Evolutionary conservation across 2,113 vertebrate genomes (phyloP).

Genomic region (Phrynocephalus versicolor): DNA sequence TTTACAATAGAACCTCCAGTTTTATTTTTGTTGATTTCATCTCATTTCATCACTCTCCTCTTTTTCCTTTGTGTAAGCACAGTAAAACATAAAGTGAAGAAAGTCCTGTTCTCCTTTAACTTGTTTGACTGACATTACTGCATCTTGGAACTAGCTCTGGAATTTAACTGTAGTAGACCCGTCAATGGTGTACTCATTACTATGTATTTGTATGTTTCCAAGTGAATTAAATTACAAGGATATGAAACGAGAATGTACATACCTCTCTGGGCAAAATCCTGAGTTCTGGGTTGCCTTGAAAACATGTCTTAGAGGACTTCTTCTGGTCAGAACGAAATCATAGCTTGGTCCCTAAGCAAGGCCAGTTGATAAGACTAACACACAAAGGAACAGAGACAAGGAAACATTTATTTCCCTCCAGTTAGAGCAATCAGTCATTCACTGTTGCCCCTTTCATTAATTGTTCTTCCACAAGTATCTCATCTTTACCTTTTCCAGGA

Average conservation of each 20-base stretch:
- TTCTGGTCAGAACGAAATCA: not conserved
- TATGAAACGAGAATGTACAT: no score
- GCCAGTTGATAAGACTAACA: not conserved
- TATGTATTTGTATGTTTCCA: no score
- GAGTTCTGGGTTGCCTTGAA: no score
- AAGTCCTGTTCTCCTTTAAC: not conserved
- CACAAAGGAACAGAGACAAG: not conserved
- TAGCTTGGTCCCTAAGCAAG: not conserved
- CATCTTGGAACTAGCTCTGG: not conserved
- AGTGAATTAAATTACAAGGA: no score
- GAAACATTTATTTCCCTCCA: not conserved
- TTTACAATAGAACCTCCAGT: constrained; percentile 8
- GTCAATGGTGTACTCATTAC: no score
- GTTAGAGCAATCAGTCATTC: constrained; percentile 45
- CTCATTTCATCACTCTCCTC: constrained; percentile 8
- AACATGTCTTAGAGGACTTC: not conserved
- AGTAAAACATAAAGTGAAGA: not conserved
- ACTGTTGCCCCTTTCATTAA: constrained; percentile 37
- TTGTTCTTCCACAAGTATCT: constrained; percentile 58
- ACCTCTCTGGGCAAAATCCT: no score
- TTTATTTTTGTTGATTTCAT: constrained; percentile 3
- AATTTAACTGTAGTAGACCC: constrained; percentile 2
- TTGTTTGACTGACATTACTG: not conserved
- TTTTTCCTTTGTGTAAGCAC: constrained; percentile 47
- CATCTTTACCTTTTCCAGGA: constrained; percentile 56